These are phyloP conservation scores for Leucoraja erinaceus DNA, from an alignment of 2,113 vertebrate genomes.

Conservation along the genomic window DNA sequence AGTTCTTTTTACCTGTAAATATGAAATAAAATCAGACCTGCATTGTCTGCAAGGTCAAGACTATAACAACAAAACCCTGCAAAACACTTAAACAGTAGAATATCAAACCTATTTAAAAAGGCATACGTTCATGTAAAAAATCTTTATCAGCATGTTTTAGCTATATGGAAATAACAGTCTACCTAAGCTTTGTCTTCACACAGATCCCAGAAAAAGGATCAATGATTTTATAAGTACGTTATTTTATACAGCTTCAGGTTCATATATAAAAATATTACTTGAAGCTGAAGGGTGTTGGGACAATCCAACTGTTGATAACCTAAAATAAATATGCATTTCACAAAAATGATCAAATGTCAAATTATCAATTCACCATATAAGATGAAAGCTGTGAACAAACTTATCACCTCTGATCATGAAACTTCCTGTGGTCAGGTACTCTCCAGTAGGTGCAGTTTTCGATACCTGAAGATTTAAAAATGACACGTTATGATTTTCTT, in stretches of 20 bases:
- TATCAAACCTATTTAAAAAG: background rate
- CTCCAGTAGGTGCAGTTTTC: constrained; percentile 93
- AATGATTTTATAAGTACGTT: background rate
- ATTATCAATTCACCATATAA: background rate
- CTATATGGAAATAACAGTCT: background rate
- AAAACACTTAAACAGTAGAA: background rate
- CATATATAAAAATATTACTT: background rate
- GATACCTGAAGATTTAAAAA: constrained; percentile 69
- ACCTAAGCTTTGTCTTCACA: background rate
- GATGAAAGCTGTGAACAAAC: background rate
- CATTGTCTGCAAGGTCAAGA: background rate
- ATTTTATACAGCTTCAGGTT: background rate
- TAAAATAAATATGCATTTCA: background rate
- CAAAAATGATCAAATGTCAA: background rate
- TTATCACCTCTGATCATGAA: constrained; percentile 93
- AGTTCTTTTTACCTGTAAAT: constrained; percentile 90
- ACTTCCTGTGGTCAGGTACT: constrained; percentile 94
- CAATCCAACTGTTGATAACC: background rate
- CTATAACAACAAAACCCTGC: background rate
- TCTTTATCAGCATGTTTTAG: background rate
- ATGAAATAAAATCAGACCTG: background rate
- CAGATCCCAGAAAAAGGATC: no score
- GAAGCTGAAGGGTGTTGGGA: background rate
- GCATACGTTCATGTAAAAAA: background rate
- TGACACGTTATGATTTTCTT: background rate